Base-by-base conservation (phyloP, 2,888 invertebrate genomes). In the Pogonocherus hispidulus region DNA sequence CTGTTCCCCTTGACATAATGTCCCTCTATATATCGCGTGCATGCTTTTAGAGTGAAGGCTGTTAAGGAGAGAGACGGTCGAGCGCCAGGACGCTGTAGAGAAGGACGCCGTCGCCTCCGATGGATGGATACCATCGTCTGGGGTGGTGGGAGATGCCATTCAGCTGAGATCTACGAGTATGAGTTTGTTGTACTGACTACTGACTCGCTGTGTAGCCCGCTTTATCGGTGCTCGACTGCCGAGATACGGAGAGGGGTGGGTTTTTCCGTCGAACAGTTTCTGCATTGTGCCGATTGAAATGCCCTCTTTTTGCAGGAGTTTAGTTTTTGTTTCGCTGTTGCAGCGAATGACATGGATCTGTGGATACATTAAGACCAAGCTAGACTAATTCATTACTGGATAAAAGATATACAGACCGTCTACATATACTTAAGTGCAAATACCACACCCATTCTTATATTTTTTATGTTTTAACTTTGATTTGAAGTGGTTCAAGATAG, bases 1-100 rank as follows among this genome's bases (percentile, higher is more conserved):
- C 87, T 87, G 87, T 87, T 87, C 87, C 86, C 86, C 88, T 87
- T 88, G 89, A 89, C 89, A 89, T 89, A 89, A 89, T 89, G 89
- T 89, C 88, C 88, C 87, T 87, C 88, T 88, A 89, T 89, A 89
- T 89, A 89, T 89, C 89, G 88, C 83, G 84, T 84, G 85, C 87
- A 87, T 87, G 88, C 88, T 88, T 88, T 88, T 88, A 88, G 88
- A 88, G 87, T 87, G 88, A 88, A 87, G 87, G 88, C 87, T 88
- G 78, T 76, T 76, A 78, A 80, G 78, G 81, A 81, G 76, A 72
- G 80, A 77, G 80, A 77, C 71, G 76, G 71, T 60, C 57, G 71
- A 66, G 71, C 78, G 80, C 66, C 77, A 76, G 74, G 76, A 71
- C 76, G 75, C 47, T 68, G 56, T 62, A 75, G 75, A 78, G 71